Evolutionary conservation across 2,888 invertebrate species (phyloP).

Genomic region (Drosophila yooni): DNA sequence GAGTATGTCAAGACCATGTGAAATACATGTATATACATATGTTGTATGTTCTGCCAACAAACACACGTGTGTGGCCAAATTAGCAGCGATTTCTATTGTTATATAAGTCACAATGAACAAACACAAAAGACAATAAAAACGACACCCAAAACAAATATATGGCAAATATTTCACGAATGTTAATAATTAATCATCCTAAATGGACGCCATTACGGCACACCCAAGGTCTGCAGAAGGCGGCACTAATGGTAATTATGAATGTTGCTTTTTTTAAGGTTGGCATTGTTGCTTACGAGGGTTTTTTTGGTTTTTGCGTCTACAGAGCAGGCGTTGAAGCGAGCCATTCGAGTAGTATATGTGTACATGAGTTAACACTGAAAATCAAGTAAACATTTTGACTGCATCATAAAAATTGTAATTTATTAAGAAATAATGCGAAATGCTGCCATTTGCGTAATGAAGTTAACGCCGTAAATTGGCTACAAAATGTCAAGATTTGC

Average conservation of each 20-base stretch:
- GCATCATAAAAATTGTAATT: slow-evolving; percentile 28
- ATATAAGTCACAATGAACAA: slow-evolving; percentile 11
- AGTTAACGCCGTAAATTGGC: background rate
- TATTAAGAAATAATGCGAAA: slow-evolving; percentile 17
- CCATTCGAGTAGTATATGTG: slow-evolving; percentile 3
- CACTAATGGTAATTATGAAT: slow-evolving; percentile 56
- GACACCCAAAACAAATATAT: slow-evolving; percentile 32
- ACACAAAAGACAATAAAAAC: slow-evolving; percentile 53
- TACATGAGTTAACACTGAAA: slow-evolving; percentile 38
- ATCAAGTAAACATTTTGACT: slow-evolving; percentile 21
- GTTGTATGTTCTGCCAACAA: slow-evolving; percentile 30
- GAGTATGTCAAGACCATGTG: slow-evolving; percentile 53
- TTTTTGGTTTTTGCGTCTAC: background rate
- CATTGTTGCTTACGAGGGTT: slow-evolving; percentile 16
- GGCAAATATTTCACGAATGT: slow-evolving; percentile 57
- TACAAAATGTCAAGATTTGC: slow-evolving; percentile 12
- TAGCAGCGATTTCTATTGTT: slow-evolving; percentile 67
- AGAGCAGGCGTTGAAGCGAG: slow-evolving; percentile 21
- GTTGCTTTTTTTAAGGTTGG: slow-evolving; percentile 24
- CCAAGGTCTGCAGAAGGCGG: slow-evolving; percentile 57
- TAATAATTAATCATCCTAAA: slow-evolving; percentile 70
- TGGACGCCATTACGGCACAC: slow-evolving; percentile 42
- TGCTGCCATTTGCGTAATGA: slow-evolving; percentile 14
- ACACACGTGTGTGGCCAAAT: slow-evolving; percentile 36
- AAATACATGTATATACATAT: background rate